Percentiles rank a stretch among this genome's conserved stretches.
Conservation (phyloP, 2,888 invertebrate genomes). For the Ceraclea dissimilis region DNA sequence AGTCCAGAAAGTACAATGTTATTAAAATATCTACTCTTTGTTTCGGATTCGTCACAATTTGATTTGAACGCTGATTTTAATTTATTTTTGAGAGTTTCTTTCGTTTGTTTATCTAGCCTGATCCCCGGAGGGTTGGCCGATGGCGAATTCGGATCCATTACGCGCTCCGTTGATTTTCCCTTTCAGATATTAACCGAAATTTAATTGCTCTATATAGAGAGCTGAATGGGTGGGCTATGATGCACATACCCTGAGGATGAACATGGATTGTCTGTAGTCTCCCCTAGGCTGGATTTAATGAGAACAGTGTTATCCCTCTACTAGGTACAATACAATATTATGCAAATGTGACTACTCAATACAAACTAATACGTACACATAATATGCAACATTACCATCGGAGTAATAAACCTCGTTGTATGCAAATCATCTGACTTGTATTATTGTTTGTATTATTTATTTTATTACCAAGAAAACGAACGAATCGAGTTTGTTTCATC, state of each 20-base stretch:
- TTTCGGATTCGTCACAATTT: constrained; percentile 4
- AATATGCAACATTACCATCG: constrained; percentile 2
- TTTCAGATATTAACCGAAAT: constrained; percentile 14
- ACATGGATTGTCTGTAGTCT: constrained; percentile 6
- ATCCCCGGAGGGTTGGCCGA: constrained; percentile 9
- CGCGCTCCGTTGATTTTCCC: constrained; percentile 6
- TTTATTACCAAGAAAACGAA: constrained; percentile 9
- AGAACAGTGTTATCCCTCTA: constrained; percentile 6
- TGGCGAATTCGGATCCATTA: constrained; percentile 16
- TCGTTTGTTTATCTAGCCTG: constrained; percentile 7
- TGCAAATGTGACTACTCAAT: constrained; percentile 1
- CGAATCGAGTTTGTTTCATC: too few species aligned
- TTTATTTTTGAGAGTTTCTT: constrained; percentile 12
- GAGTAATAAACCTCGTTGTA: constrained; percentile 1
- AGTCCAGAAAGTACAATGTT: constrained; percentile 51
- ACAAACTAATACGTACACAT: not conserved
- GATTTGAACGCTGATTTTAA: constrained; percentile 8
- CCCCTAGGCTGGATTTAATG: constrained; percentile 11
- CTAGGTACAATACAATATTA: not conserved
- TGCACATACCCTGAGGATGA: constrained; percentile 5
- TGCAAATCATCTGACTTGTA: not conserved
- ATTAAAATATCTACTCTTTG: constrained; percentile 6
- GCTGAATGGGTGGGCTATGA: constrained; percentile 1
- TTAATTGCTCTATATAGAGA: constrained; percentile 10
- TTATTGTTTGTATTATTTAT: not conserved